phyloP scores from a whole-genome alignment of 2,888 invertebrate genomes.

The Alloplasta piceator region DNA sequence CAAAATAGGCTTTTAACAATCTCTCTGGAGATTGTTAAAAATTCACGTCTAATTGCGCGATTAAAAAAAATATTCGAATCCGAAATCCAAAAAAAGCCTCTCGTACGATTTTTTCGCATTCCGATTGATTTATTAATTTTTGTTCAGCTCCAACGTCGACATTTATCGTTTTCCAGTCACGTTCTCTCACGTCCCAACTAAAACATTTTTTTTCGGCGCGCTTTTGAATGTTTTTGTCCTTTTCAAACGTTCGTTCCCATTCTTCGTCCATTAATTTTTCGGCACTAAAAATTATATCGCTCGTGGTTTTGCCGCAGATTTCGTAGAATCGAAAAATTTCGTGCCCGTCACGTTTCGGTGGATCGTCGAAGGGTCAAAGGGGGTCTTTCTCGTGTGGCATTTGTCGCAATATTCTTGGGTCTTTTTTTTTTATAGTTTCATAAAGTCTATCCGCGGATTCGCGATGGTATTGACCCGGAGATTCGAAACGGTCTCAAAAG shows the following conservation, averaged over 20 bases:
- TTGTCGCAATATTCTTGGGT: conserved; percentile 21
- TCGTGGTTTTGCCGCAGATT: conserved; percentile 7
- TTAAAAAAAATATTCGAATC: too few species aligned
- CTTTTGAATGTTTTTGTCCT: too few species aligned
- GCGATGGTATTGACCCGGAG: conserved; percentile 1
- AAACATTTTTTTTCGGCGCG: too few species aligned
- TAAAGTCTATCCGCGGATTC: conserved; percentile 25
- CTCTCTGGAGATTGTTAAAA: too few species aligned
- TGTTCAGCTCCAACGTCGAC: too few species aligned
- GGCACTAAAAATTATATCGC: neutral
- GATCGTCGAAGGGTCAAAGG: conserved; percentile 12
- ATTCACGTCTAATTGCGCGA: too few species aligned
- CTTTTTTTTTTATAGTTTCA: conserved; percentile 40
- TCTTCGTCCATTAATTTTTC: neutral
- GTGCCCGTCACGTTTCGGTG: neutral
- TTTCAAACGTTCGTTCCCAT: neutral
- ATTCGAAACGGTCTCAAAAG: conserved; percentile 23
- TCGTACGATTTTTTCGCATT: too few species aligned
- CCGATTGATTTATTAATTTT: too few species aligned
- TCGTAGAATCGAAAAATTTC: conserved; percentile 13
- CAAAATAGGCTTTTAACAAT: too few species aligned
- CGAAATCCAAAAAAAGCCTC: too few species aligned
- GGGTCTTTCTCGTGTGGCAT: neutral
- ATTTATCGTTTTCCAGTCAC: too few species aligned
- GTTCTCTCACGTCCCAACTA: too few species aligned